These are phyloP conservation scores for Arothron firmamentum DNA, from an alignment of 2,113 vertebrate species.

Conservation along the genomic window DNA sequence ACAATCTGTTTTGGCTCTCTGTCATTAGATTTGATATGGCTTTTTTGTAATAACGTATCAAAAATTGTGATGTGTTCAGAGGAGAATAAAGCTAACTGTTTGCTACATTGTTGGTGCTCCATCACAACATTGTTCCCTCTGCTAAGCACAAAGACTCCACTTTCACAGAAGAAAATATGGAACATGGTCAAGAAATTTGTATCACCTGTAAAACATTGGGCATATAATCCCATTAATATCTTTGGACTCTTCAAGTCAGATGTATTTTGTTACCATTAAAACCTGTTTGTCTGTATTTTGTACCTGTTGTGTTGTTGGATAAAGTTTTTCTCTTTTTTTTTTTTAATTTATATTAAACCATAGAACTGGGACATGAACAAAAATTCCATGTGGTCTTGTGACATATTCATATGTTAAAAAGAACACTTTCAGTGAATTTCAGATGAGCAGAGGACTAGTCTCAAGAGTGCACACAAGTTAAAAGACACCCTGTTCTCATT, in stretches of 20 bases:
- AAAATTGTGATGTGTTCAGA: slow-evolving; percentile 51
- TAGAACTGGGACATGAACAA: neutral
- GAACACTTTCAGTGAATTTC: neutral
- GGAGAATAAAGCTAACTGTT: slow-evolving; percentile 62
- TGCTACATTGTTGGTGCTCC: slow-evolving; percentile 46
- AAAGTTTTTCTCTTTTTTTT: slow-evolving; percentile 8
- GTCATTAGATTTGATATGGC: slow-evolving; percentile 62
- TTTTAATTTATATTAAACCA: neutral
- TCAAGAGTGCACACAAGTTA: slow-evolving; percentile 56
- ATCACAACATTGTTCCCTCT: slow-evolving; percentile 32
- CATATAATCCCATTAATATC: slow-evolving; percentile 43
- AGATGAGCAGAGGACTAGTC: slow-evolving; percentile 20
- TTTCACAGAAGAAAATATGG: slow-evolving; percentile 35
- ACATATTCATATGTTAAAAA: neutral
- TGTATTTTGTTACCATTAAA: slow-evolving; percentile 72
- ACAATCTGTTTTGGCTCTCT: slow-evolving; percentile 66
- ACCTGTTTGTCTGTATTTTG: slow-evolving; percentile 62
- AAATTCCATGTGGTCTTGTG: neutral
- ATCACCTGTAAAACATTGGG: slow-evolving; percentile 51
- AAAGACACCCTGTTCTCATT: slow-evolving; percentile 55
- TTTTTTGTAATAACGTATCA: slow-evolving; percentile 65
- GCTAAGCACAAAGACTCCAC: slow-evolving; percentile 45
- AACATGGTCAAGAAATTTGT: slow-evolving; percentile 48
- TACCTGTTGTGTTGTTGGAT: slow-evolving; percentile 34
- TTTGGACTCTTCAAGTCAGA: slow-evolving; percentile 55